phyloP scores from a whole-genome alignment of 1,140 invertebrate species.

The Trinorchestia longiramus region DNA sequence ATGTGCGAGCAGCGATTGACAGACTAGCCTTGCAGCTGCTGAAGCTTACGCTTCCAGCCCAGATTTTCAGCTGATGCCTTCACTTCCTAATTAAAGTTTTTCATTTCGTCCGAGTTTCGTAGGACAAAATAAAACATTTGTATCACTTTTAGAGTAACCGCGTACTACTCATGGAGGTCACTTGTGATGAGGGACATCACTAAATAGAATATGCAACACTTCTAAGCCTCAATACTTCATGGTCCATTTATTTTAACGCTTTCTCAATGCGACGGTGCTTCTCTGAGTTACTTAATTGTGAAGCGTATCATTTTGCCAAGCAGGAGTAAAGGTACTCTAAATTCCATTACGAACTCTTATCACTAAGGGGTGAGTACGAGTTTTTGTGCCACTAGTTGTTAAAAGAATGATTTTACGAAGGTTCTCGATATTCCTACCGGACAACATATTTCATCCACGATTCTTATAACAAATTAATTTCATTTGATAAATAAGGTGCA shows the following conservation, averaged over 20 bases:
- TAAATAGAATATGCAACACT: background rate
- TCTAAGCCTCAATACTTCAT: background rate
- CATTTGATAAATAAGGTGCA: background rate
- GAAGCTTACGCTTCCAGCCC: background rate
- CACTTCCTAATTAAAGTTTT: background rate
- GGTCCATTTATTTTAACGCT: background rate
- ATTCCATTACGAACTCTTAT: background rate
- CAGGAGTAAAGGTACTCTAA: background rate
- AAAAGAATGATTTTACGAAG: background rate
- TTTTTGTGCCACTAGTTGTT: background rate
- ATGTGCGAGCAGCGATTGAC: background rate
- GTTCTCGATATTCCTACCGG: background rate
- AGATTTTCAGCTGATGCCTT: background rate
- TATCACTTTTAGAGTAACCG: background rate
- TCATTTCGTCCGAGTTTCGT: background rate
- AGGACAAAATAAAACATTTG: background rate
- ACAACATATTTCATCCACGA: background rate
- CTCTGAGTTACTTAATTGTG: background rate
- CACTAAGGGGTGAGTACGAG: background rate
- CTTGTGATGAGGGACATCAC: background rate
- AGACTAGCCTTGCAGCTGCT: background rate
- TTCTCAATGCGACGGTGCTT: background rate
- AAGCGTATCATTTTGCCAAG: background rate
- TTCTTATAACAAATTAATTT: background rate
- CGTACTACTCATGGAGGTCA: background rate